Evolutionary conservation across 2,113 vertebrate genomes (phyloP), one percentile per base, ranked within the genome.

Genomic region (Platycercus adscitus): DNA sequence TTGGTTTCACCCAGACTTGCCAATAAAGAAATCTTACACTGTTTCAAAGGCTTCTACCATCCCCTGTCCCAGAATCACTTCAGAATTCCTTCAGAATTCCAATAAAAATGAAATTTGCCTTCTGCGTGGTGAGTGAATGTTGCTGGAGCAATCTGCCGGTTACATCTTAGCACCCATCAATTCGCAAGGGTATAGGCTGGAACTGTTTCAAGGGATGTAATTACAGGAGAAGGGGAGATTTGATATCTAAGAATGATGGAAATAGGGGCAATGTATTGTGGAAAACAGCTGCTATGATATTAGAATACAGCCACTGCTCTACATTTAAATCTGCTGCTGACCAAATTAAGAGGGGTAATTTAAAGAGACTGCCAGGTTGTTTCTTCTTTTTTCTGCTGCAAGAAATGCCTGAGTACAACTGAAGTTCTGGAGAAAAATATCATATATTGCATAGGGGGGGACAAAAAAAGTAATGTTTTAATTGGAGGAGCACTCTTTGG

Each of bases 171-270:
- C 35, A 64, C 21, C 26, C 56, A 89, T 79, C 60, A 39, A 44
- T 84, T 84, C 65, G 35, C 49, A 86, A 75, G 56, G 24, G 50
- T 61, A 31, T 83, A 8, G 16, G 26, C 72, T 87, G 78, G 82
- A 94, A 68, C 53, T 68, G n/a, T 92, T 84, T 69, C 83, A 95
- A 52, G 58, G 53, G 81, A 69, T 91, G 78, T 78, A 88, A 89
- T 95, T 92, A 75, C 80, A 91, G 83, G 39, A 80, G 93, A 75
- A 79, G 16, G 17, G 11, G 77, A 92, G 88, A 81, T 53, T 88
- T 90, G 78, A 76, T 91, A 88, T 53, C 64, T 86, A 89, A 93
- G 75, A 94, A 91, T 95, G 49, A 43, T 95, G 53, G 70, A 95
- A 94, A 79, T 79, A 75, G 68, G 66, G 85, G 43, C 68, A 96